Evolutionary conservation across 2,888 invertebrate species (phyloP), one percentile per base, ranked within the genome.

Genomic region (Thera obeliscata): DNA sequence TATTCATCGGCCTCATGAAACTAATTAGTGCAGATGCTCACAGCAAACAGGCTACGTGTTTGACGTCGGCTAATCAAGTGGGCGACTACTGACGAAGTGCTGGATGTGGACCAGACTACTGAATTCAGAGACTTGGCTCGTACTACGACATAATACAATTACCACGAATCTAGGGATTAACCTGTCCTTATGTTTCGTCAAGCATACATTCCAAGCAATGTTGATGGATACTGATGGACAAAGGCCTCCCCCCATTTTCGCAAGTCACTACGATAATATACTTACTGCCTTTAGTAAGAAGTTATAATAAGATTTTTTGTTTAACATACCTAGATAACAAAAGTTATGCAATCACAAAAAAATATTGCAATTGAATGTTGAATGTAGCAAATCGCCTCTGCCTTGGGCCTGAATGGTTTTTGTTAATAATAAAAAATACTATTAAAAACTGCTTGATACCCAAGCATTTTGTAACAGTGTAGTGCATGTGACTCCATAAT

Each of bases 1-100:
- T 62, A 61, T 55, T 38, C 61, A 61, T 61, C 55, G 55, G 46
- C 11, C 11, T 55, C 61, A 48, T 60, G 60, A 38, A 61, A 61
- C 61, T 61, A 61, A 61, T 61, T 61, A 61, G 36, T 12, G 48
- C 46, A 48, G 61, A 55, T 56, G 55, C 55, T 46, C 52, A 43
- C 35, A 54, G 55, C 61, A 61, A 61, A 55, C 55, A 61, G 48
- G 36, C 38, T 36, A 54, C 55, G 9, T 55, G 61, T 55, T 61
- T 46, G 12, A 36, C 61, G 55, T 55, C 12, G 33, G 35, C 35
- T 48, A 55, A 61, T 61, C 46, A 61, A 61, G 61, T 61, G 61
- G 46, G 46, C 48, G 61, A 48, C 61, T 50, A 8, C 33, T 61
- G 61, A 61, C 55, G 35, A 55, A 61, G 55, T 55, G 61, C 55